Evolutionary conservation across 2,888 invertebrate species (phyloP).

Genomic region (Lithophane semibrunnea): DNA sequence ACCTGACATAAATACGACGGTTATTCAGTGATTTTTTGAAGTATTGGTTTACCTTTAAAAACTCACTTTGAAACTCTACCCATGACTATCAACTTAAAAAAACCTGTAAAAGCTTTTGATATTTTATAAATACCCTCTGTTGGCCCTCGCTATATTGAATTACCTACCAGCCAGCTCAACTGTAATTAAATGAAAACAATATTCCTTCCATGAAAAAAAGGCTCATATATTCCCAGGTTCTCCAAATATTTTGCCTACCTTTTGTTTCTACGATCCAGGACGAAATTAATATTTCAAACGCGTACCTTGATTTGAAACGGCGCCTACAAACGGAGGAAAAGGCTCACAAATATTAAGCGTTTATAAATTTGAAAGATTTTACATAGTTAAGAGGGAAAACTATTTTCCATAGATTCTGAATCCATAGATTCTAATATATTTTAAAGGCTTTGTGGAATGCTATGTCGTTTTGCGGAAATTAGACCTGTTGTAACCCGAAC

Average conservation of each 20-base stretch:
- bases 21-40: background rate
- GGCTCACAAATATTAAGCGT: slow-evolving; percentile 61
- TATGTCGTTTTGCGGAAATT: slow-evolving; percentile 28
- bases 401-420: no score
- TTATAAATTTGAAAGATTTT: slow-evolving; percentile 60
- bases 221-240: background rate
- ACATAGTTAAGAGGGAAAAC: slow-evolving; percentile 60
- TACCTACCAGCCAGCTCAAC: background rate
- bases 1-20: background rate
- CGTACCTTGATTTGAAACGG: slow-evolving; percentile 69
- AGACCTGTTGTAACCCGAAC: slow-evolving; percentile 3
- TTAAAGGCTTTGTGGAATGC: slow-evolving; percentile 55
- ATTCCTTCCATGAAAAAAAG: background rate
- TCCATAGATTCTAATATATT: slow-evolving; percentile 53
- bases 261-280: slow-evolving; percentile 65
- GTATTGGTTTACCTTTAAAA: background rate
- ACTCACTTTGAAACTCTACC: background rate
- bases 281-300: slow-evolving; percentile 76
- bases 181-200: slow-evolving; percentile 12
- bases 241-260: slow-evolving; percentile 24
- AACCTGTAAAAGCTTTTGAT: background rate
- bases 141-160: background rate
- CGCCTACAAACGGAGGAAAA: slow-evolving; percentile 55
- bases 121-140: background rate
- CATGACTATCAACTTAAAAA: background rate